These are phyloP conservation scores for Enteromius afrohamiltoni DNA, from an alignment of 2,797 vertebrate genomes.

Conservation along the genomic window DNA sequence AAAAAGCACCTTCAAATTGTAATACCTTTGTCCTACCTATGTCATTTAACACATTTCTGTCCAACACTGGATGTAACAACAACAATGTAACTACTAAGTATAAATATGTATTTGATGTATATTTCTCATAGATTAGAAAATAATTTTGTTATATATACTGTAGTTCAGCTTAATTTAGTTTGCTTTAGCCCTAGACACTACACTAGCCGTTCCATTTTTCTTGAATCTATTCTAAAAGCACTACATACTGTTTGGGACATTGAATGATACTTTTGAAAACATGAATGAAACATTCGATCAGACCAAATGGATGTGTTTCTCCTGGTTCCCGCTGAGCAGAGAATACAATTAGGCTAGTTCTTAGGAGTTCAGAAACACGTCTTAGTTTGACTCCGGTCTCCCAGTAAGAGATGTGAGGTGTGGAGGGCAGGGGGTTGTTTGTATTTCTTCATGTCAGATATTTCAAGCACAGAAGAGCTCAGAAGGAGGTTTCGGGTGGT, in stretches of 20 bases:
- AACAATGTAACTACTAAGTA: neutral
- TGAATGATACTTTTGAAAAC: neutral
- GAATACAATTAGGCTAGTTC: conserved; percentile 22
- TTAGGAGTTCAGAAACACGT: neutral
- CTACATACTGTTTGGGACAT: neutral
- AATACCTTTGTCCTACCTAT: too few species aligned
- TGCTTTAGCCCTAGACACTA: neutral
- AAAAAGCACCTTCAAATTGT: too few species aligned
- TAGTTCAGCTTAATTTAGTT: neutral
- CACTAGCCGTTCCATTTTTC: neutral
- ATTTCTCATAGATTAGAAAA: neutral
- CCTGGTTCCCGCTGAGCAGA: neutral
- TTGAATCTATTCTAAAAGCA: neutral
- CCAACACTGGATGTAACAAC: too few species aligned
- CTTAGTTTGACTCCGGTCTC: conserved; percentile 10
- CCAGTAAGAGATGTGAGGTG: conserved; percentile 30
- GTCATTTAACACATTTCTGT: too few species aligned
- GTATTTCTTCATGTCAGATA: conserved; percentile 38
- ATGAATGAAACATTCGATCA: neutral
- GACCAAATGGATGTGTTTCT: conserved; percentile 10
- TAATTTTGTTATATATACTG: neutral
- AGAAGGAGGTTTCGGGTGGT: conserved; percentile 26
- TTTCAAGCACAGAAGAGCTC: conserved; percentile 34
- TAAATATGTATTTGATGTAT: neutral
- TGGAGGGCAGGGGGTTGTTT: conserved; percentile 25